Evolutionary conservation across 2,113 vertebrate species (phyloP), one percentile per base, ranked within the genome.

Genomic region (Ctenomys sociabilis): DNA sequence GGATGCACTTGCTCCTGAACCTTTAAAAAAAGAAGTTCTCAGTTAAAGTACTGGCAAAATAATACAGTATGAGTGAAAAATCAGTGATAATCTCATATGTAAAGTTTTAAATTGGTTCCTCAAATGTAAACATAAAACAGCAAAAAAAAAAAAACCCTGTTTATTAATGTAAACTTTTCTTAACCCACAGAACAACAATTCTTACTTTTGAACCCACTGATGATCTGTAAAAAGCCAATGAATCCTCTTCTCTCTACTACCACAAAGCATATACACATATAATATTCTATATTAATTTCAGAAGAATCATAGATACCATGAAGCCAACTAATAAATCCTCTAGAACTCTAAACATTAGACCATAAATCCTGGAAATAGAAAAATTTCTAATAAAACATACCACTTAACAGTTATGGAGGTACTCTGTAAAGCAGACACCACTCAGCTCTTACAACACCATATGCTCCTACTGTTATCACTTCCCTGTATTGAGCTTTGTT

Each of bases 1-100:
- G 99, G 99, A 96, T 99, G 99, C 87, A 99, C 99, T 98, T 99
- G 99, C 90, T 99, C 98, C 98, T 99, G 99, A 95, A 99, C 99
- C 99, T 99, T 98, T n/a, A n/a, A 2, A 92, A 95, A 89, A 96
- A 95, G 97, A 78, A 45, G 8, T 89, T 95, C 26, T 91, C 72
- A 89, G 10, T 95, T 94, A 92, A 88, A 85, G 5, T 57, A 87
- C 21, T 90, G 52, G 30, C 52, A 86, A 96, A 97, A 95, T 70
- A 95, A 0, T n/a, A 86, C 45, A 73, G 85, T 95, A 40, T 89
- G 12, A 92, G 75, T 17, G 93, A 89, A 93, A 57, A 57, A 24
- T 68, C 72, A 95, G 17, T 61, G n/a, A 95, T 17, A 94, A 73
- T 89, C 14, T 43, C 86, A 95, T 10, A 81, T 57, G 68, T 49